These are phyloP conservation scores for Brachypodius melanocephalos DNA, from an alignment of 2,113 vertebrate species.

Conservation along the genomic window DNA sequence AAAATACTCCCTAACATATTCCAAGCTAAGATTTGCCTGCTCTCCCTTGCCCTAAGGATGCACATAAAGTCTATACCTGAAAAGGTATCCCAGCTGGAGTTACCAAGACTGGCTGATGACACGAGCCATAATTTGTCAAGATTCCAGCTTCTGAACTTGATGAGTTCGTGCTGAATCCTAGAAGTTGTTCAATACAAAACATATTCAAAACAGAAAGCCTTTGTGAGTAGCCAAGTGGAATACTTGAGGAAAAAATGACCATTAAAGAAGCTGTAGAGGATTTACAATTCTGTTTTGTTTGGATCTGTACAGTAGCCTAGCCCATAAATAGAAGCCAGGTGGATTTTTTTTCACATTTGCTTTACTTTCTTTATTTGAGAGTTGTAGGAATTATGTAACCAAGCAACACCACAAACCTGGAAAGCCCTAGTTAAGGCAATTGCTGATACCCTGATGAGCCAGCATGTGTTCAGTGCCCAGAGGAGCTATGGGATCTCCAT, in stretches of 20 bases:
- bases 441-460: constrained; percentile 34
- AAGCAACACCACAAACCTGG: constrained; percentile 58
- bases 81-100: not conserved
- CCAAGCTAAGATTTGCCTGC: not conserved
- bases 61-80: not conserved
- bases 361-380: constrained; percentile 52
- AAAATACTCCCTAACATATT: not conserved
- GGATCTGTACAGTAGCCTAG: not conserved
- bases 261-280: not conserved
- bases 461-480: not conserved
- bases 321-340: not conserved
- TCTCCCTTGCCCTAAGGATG: not conserved
- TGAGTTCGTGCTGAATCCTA: not conserved
- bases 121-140: not conserved
- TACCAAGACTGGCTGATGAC: not conserved
- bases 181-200: not conserved
- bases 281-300: constrained; percentile 36
- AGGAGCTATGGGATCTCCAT: not conserved
- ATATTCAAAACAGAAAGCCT: not conserved
- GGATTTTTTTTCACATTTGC: not conserved
- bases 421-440: constrained; percentile 52
- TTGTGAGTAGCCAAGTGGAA: not conserved
- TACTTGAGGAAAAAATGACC: not conserved
- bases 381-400: constrained; percentile 50
- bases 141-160: not conserved